Evolutionary conservation across 2,888 invertebrate species (phyloP), one percentile per base, ranked within the genome.

Genomic region (Norana najaformis): DNA sequence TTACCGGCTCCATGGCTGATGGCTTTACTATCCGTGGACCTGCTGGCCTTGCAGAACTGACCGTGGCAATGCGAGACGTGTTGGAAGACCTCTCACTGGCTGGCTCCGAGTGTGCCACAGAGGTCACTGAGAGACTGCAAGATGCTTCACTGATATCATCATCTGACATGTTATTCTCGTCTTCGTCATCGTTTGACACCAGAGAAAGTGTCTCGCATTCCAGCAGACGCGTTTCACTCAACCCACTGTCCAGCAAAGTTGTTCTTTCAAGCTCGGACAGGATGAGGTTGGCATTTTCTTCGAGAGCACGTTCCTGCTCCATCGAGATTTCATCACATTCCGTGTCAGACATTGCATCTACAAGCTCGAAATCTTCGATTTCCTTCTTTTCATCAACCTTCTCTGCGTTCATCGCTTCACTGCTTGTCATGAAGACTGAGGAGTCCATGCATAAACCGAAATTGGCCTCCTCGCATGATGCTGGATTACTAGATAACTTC

Each of bases 171-270:
- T 83, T 37, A 69, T 90, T 90, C 30, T 90, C 91, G n/a, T 85
- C 69, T 30, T 36, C 90, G 18, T 91, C 91, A 83, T 88, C 90
- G 37, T 90, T 90, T 0, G 91, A 91, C 34, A 91, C 90, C 20
- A 91, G 88, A n/a, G 91, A 91, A 30, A 91, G 89, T 6, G 91
- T 91, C 88, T 91, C 91, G 47, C 90, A 35, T 89, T 91, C 91
- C 16, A 91, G 85, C 30, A 91, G 88, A 34, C 41, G 69, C 36
- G 89, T 88, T 16, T 91, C 91, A n/a, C 90, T 89, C n/a, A 85
- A 13, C 18, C 36, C 47, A 37, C 89, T 89, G 69, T 89, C 90
- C 18, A 89, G 47, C 88, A 90, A 36, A 6, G 89, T 85, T 23
- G 89, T 91, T 89, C 89, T 88, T 35, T 91, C 91, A 8, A 91